A percentile compares a stretch with the other conserved stretches of the same genome.
Conservation (phyloP, 1,140 invertebrate genomes). For the Cyphomyrmex costatus region DNA sequence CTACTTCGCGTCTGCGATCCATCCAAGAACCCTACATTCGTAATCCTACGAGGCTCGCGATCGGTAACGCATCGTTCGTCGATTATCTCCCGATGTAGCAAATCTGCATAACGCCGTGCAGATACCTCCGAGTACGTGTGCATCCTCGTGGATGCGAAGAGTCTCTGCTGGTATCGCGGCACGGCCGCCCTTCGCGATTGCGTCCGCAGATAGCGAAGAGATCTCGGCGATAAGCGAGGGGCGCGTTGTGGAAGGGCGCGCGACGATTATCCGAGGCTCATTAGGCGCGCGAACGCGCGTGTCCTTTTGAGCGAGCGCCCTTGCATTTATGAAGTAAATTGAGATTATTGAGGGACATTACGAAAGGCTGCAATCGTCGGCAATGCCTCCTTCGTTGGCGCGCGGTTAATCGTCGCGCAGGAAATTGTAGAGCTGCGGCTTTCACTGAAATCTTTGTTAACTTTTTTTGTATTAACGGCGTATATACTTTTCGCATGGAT, state of each 20-base stretch:
- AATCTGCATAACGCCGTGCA: constrained; percentile 60
- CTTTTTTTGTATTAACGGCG: not conserved
- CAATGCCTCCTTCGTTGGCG: not conserved
- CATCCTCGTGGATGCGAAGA: not conserved
- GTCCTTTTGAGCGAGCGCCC: constrained; percentile 45
- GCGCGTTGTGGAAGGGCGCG: constrained; percentile 19
- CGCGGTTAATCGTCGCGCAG: constrained; percentile 10
- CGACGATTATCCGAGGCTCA: constrained; percentile 62
- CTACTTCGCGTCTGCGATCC: not conserved
- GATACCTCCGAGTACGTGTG: constrained; percentile 6
- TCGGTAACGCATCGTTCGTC: constrained; percentile 53
- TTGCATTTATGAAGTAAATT: constrained; percentile 49
- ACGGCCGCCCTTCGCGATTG: constrained; percentile 51
- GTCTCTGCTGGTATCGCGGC: constrained; percentile 12
- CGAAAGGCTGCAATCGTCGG: constrained; percentile 17
- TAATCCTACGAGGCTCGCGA: constrained; percentile 22
- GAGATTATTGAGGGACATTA: constrained; percentile 47
- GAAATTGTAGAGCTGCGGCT: not conserved
- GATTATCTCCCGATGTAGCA: constrained; percentile 49
- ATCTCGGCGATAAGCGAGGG: constrained; percentile 47
- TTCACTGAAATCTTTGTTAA: not conserved
- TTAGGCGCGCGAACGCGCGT: constrained; percentile 57
- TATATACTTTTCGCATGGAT: not conserved
- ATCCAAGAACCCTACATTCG: not conserved
- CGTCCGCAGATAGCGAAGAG: constrained; percentile 44